These are phyloP conservation scores for Arrhamphus sclerolepis DNA, from an alignment of 2,797 vertebrate species.

Conservation along the genomic window DNA sequence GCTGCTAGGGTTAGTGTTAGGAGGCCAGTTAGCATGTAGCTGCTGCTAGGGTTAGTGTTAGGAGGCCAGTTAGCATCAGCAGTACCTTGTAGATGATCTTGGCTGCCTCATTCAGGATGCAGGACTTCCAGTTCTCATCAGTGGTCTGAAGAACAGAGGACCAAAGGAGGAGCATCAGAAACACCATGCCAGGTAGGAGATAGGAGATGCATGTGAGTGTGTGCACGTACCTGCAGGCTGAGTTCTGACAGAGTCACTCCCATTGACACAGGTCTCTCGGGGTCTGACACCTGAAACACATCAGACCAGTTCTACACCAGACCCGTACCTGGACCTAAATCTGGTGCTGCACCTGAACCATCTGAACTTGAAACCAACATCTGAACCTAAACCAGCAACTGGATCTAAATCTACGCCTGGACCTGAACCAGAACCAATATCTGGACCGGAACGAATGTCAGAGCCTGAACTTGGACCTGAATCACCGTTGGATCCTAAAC, in stretches of 20 bases:
- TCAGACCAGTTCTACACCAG: background rate
- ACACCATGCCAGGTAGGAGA: background rate
- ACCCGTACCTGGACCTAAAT: no score
- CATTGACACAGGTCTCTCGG: slow-evolving; percentile 86
- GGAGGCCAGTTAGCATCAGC: no score
- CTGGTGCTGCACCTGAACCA: no score
- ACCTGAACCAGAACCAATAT: no score
- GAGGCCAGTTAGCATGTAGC: no score
- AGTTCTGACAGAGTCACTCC: slow-evolving; percentile 91
- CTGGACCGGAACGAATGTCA: no score
- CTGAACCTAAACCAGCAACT: background rate
- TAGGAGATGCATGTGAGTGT: slow-evolving; percentile 8
- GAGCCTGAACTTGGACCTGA: no score
- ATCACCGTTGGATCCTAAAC: no score
- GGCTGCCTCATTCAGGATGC: slow-evolving; percentile 91
- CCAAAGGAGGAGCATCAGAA: background rate
- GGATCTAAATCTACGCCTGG: no score
- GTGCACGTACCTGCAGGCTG: slow-evolving; percentile 87
- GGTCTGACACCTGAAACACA: slow-evolving; percentile 87
- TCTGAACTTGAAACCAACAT: no score
- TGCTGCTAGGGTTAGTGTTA: no score
- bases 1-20: no score
- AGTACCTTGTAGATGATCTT: slow-evolving; percentile 96
- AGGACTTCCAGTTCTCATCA: slow-evolving; percentile 91
- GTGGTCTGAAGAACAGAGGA: slow-evolving; percentile 80